Percentiles rank a stretch among this genome's conserved stretches.
These are phyloP conservation scores for Morelia viridis DNA, from an alignment of 2,797 vertebrate species.

Conservation along the genomic window DNA sequence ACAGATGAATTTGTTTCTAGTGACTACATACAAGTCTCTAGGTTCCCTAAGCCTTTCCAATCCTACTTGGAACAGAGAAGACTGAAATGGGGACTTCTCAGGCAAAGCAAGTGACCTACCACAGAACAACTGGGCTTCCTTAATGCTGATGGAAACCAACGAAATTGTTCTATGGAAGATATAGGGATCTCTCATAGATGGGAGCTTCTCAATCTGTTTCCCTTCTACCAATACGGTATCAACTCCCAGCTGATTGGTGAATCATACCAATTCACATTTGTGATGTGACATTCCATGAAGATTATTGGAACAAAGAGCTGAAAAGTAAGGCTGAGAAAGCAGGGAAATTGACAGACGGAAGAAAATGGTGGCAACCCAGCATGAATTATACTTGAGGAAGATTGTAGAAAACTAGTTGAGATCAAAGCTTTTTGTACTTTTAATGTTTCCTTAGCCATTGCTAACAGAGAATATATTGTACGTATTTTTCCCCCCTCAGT, in stretches of 20 bases:
- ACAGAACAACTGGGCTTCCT: no score
- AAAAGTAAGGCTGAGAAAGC: background rate
- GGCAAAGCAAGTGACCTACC: background rate
- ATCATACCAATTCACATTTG: background rate
- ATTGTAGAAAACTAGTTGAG: background rate
- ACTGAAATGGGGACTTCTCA: background rate
- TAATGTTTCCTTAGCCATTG: background rate
- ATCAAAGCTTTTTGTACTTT: background rate
- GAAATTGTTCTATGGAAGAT: background rate
- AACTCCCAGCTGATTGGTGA: background rate
- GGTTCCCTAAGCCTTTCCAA: background rate
- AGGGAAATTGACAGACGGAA: background rate
- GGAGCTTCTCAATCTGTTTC: background rate
- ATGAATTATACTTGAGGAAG: background rate
- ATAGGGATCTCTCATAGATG: background rate
- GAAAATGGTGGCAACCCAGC: background rate
- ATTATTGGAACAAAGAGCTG: background rate
- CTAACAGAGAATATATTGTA: background rate
- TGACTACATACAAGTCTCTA: background rate
- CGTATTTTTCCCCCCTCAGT: background rate
- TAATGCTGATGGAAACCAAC: background rate
- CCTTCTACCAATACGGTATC: background rate
- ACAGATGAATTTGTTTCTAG: background rate
- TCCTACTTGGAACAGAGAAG: background rate
- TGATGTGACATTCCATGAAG: background rate